A percentile compares a stretch with the other conserved stretches of the same genome.
phyloP scores from a whole-genome alignment of 2,888 invertebrate species.

The Embidobia sp. region DNA sequence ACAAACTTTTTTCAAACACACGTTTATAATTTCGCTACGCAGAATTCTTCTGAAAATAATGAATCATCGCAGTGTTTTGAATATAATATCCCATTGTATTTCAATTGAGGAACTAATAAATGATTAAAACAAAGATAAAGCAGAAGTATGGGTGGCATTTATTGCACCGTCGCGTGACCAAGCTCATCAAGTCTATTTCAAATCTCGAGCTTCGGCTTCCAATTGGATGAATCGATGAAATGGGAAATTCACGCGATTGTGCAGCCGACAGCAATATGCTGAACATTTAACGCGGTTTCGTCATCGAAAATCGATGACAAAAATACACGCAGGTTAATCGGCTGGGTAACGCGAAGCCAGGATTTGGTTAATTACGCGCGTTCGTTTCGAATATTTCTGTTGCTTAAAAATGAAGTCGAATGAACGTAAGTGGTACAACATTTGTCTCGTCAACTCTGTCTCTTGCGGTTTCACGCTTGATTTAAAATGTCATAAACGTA shows the following conservation, averaged over 20 bases:
- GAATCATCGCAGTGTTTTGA: background rate
- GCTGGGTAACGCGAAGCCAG: no score
- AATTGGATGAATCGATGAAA: conserved; percentile 45
- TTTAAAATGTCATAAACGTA: conserved; percentile 42
- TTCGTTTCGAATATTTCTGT: background rate
- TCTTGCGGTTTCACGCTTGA: conserved; percentile 12
- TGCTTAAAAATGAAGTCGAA: conserved; percentile 3
- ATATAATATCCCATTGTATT: conserved; percentile 17
- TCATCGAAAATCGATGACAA: conserved; percentile 8
- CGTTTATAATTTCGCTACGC: no score
- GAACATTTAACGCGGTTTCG: conserved; percentile 9
- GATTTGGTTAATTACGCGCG: background rate
- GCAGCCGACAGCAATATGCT: conserved; percentile 11
- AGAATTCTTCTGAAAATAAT: no score
- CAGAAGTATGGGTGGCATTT: conserved; percentile 20
- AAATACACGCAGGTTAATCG: no score
- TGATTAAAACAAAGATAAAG: conserved; percentile 25
- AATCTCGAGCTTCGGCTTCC: conserved; percentile 40
- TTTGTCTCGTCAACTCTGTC: conserved; percentile 4
- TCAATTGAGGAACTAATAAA: conserved; percentile 15
- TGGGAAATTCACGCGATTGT: conserved; percentile 34
- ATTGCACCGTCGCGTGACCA: conserved; percentile 34
- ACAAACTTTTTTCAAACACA: no score
- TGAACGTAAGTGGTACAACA: conserved; percentile 10
- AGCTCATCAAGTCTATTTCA: conserved; percentile 34